Conservation (phyloP, 2,888 invertebrate species). For the Ophioninae sp. region DNA sequence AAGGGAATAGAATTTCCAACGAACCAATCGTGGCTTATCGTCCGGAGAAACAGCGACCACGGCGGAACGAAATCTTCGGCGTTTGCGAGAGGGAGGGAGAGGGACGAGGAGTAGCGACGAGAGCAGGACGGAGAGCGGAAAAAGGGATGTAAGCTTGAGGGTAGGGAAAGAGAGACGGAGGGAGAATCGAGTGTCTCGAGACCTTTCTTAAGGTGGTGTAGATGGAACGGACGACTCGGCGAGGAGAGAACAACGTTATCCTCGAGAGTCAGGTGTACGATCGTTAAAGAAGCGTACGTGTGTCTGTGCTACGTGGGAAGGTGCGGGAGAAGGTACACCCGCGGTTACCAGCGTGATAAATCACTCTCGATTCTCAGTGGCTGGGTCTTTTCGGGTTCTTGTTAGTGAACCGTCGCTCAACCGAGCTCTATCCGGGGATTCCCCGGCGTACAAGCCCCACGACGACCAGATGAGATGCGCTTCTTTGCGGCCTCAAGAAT, state of each 20-base stretch:
- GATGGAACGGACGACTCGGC: slow-evolving; percentile 60
- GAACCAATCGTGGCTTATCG: slow-evolving; percentile 65
- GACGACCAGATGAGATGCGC: slow-evolving; percentile 71
- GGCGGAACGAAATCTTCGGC: slow-evolving; percentile 61
- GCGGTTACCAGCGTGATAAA: slow-evolving; percentile 76
- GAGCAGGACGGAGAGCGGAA: slow-evolving; percentile 47
- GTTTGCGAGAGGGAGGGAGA: slow-evolving; percentile 56
- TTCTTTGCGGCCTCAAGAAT: slow-evolving; percentile 69
- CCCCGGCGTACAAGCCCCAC: slow-evolving; percentile 45
- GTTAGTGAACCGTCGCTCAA: slow-evolving; percentile 77
- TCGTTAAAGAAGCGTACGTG: slow-evolving; percentile 41
- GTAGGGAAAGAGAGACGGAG: slow-evolving; percentile 44
- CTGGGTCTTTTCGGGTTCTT: slow-evolving; percentile 77
- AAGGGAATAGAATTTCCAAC: slow-evolving; percentile 64
- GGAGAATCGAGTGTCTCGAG: slow-evolving; percentile 61
- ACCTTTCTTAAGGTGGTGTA: slow-evolving; percentile 53
- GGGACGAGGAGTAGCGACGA: slow-evolving; percentile 61
- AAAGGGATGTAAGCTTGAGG: slow-evolving; percentile 59
- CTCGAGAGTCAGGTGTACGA: slow-evolving; percentile 57
- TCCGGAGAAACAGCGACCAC: slow-evolving; percentile 63
- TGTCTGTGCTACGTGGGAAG: slow-evolving; percentile 27
- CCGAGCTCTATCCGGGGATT: slow-evolving; percentile 57
- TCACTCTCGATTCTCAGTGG: slow-evolving; percentile 77
- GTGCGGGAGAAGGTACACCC: slow-evolving; percentile 60
- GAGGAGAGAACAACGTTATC: slow-evolving; percentile 61